These are phyloP conservation scores for Cyphomyrmex costatus DNA, from an alignment of 1,140 invertebrate species.

Conservation along the genomic window DNA sequence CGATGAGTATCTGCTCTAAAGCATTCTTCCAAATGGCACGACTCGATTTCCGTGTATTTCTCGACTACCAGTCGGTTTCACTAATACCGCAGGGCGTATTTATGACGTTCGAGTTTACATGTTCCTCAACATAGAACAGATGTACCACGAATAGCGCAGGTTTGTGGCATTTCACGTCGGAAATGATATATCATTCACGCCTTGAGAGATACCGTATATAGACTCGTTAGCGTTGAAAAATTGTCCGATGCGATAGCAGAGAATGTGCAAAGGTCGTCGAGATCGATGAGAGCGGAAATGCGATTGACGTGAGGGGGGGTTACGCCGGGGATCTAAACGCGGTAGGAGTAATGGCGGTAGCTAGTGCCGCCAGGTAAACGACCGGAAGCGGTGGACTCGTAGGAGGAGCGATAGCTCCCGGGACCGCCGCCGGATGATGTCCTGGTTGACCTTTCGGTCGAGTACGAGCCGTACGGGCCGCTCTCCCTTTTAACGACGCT, in stretches of 20 bases:
- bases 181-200: constrained; percentile 26
- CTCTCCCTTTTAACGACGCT: constrained; percentile 90
- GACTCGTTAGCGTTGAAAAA: neutral
- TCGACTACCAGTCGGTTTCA: neutral
- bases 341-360: constrained; percentile 94
- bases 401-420: constrained; percentile 92
- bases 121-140: neutral
- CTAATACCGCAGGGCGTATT: neutral
- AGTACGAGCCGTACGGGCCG: constrained; percentile 90
- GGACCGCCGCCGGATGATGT: constrained; percentile 90
- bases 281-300: constrained; percentile 4
- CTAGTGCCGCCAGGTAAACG: constrained; percentile 92
- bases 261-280: constrained; percentile 39
- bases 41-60: constrained; percentile 16
- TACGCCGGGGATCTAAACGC: constrained; percentile 89
- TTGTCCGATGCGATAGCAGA: neutral
- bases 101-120: neutral
- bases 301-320: neutral
- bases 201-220: neutral
- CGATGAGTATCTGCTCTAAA: constrained; percentile 4
- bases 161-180: neutral
- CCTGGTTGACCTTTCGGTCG: constrained; percentile 90
- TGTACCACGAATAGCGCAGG: neutral
- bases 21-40: neutral
- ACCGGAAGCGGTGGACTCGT: constrained; percentile 91